phyloP scores from a whole-genome alignment of 2,797 vertebrate genomes.

The Zenarchopterus dispar region DNA sequence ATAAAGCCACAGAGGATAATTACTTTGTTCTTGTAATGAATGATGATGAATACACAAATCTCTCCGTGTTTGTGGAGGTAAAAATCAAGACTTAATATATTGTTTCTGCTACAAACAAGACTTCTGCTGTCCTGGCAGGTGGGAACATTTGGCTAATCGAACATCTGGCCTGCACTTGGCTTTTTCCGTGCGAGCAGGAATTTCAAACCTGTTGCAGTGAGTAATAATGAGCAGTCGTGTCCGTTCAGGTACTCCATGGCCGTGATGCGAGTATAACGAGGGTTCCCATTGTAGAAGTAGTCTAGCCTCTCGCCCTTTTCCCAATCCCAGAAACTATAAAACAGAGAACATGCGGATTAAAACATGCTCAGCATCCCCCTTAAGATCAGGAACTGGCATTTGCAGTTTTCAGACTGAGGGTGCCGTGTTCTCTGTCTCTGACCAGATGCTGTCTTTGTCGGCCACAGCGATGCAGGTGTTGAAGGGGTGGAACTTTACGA shows the following conservation, averaged over 20 bases:
- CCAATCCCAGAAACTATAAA: conserved; percentile 95
- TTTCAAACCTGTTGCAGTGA: conserved; percentile 90
- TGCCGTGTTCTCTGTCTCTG: conserved; percentile 26
- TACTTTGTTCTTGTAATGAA: conserved; percentile 49
- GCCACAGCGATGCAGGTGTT: conserved; percentile 95
- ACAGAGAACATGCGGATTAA: neutral
- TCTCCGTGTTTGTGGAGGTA: neutral
- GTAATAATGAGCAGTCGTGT: conserved; percentile 94
- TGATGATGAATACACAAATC: conserved; percentile 45
- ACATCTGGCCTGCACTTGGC: neutral
- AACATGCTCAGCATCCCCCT: neutral
- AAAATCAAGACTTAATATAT: neutral
- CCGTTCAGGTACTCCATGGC: conserved; percentile 98
- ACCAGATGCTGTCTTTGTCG: conserved; percentile 98
- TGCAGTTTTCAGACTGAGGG: neutral
- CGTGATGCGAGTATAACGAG: conserved; percentile 94
- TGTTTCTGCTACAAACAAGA: conserved; percentile 38
- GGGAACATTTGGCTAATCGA: conserved; percentile 12
- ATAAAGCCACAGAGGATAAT: conserved; percentile 43
- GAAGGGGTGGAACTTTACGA: conserved; percentile 97
- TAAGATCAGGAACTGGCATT: neutral
- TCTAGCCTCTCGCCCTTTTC: conserved; percentile 96
- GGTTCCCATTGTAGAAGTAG: conserved; percentile 98
- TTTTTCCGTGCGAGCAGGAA: neutral
- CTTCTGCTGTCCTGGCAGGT: conserved; percentile 20